Base-by-base conservation (phyloP, 2,113 vertebrate species). In the Galeopterus variegatus region DNA sequence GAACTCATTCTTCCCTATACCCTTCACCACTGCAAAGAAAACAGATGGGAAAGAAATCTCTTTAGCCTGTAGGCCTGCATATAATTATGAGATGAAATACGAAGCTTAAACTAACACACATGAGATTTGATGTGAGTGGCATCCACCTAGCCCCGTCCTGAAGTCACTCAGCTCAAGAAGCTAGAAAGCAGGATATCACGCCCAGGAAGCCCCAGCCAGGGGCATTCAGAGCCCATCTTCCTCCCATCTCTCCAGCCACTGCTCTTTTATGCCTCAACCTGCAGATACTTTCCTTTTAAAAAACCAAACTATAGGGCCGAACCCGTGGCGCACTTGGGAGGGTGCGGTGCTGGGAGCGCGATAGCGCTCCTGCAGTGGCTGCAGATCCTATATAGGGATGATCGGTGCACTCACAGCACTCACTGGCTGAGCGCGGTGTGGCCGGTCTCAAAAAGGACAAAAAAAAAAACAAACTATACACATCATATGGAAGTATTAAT, bases 1-100 rank as follows among this genome's bases (percentile, higher is more conserved):
- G 50, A 94, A 85, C 85, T 73, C 64, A 54, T 72, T 94, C 72
- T 56, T 88, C 84, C 86, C 36, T 93, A 65, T 1, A 41, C 8
- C 33, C 48, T 94, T 75, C 41, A 94, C 31, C 54, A 73, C 18
- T 8, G 48, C 48, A 90, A 90, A 97, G 58, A 87, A 94, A 75
- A 87, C 41, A 84, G 84, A 75, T 0, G 4, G n/a, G 33, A 26
- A 48, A 85, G 69, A 41, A 58, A 50, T 19, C 76, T 90, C 33
- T 56, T 58, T 56, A 10, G 56, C 73, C 41, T 88, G 28, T 21
- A 58, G 69, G 45, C 31, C 36, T 77, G 48, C 17, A 58, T n/a
- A 45, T 0, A 73, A 93, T 15, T 17, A 21, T 85, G 28, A 88
- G 6, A 81, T 70, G 50, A 79, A 90, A 93, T 50, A 54, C 52